Evolutionary conservation across 2,113 vertebrate genomes (phyloP).

Genomic region (Hemicordylus capensis): DNA sequence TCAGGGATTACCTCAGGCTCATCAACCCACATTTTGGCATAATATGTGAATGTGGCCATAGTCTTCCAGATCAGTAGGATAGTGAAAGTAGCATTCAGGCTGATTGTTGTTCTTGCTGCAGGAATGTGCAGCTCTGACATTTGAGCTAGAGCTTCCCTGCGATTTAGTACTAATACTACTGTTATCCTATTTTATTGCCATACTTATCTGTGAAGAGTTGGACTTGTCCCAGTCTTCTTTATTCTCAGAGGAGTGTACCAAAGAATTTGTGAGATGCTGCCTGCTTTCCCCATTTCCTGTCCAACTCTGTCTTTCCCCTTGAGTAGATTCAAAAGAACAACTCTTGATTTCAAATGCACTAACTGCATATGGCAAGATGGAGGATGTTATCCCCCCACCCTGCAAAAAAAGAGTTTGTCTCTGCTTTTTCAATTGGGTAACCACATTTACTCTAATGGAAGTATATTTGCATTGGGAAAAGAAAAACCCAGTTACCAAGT

Average conservation of each 20-base stretch:
- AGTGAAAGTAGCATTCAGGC: neutral
- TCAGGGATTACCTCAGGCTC: too few species aligned
- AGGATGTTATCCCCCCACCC: neutral
- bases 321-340: slow-evolving; percentile 2
- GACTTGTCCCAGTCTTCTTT: neutral
- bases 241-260: slow-evolving; percentile 8
- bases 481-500: slow-evolving; percentile 7
- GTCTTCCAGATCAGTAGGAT: neutral
- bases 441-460: slow-evolving; percentile 8
- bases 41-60: neutral
- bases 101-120: neutral
- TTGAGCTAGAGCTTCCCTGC: neutral
- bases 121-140: neutral
- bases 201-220: neutral
- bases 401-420: slow-evolving; percentile 27
- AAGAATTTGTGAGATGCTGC: slow-evolving; percentile 1
- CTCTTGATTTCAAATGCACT: neutral
- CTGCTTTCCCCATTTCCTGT: neutral
- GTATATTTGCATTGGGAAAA: slow-evolving; percentile 23
- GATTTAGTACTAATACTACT: neutral
- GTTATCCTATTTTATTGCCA: neutral
- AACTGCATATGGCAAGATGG: neutral
- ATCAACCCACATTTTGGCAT: too few species aligned
- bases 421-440: neutral
- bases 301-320: neutral